A percentile compares a stretch with the other conserved stretches of the same genome.
These are phyloP conservation scores for Myanophis thanlyinensis DNA, from an alignment of 2,113 vertebrate species.

Conservation along the genomic window DNA sequence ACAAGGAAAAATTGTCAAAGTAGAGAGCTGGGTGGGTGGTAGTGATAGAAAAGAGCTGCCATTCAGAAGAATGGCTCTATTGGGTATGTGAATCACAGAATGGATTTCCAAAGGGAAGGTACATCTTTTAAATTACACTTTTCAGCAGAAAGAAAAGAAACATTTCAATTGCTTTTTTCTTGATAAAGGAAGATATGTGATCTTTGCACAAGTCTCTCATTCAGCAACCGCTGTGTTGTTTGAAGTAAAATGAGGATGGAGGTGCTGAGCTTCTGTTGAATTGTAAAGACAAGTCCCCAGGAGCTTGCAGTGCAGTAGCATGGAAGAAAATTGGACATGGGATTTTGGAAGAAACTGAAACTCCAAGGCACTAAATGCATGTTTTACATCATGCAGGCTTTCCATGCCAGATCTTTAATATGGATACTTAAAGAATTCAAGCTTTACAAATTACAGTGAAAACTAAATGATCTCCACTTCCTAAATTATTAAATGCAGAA, in stretches of 20 bases:
- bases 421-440: background rate
- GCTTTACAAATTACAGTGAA: background rate
- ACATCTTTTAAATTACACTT: background rate
- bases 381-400: background rate
- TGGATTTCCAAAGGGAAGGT: background rate
- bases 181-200: background rate
- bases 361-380: background rate
- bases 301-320: background rate
- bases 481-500: background rate
- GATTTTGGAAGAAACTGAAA: background rate
- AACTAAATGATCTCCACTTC: background rate
- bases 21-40: background rate
- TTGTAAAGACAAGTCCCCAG: background rate
- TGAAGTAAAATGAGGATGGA: background rate
- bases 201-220: background rate
- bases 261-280: background rate
- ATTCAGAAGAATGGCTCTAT: background rate
- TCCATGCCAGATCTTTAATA: background rate
- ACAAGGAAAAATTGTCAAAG: background rate
- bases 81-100: background rate
- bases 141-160: background rate
- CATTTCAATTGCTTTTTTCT: background rate
- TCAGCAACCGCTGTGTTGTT: background rate
- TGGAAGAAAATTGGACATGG: background rate
- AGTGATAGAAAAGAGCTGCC: background rate